phyloP scores from a whole-genome alignment of 2,797 vertebrate species.

The Rousettus madagascariensis region DNA sequence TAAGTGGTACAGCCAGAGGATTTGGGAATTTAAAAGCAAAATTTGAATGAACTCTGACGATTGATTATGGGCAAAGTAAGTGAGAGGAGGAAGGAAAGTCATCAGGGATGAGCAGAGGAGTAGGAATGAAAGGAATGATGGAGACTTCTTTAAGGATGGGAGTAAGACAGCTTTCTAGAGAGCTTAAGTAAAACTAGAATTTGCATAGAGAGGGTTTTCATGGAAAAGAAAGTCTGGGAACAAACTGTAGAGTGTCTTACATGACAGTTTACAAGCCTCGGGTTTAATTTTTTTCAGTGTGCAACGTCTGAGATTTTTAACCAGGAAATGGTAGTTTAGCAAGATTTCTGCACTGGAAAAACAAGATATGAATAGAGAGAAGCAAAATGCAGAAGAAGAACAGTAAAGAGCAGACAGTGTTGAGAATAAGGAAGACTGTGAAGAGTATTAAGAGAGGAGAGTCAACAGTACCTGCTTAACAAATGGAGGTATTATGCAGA shows the following conservation, averaged over 20 bases:
- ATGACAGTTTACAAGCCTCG: too few relatives aligned
- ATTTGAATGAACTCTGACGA: neutral
- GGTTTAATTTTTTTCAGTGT: neutral
- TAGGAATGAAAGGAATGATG: neutral
- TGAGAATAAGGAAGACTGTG: neutral
- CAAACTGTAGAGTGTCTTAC: neutral
- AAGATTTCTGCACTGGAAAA: neutral
- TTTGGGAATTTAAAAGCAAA: neutral
- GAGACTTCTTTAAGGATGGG: neutral
- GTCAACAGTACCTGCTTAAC: neutral
- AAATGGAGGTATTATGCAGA: neutral
- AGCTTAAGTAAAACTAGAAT: neutral
- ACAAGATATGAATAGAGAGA: neutral
- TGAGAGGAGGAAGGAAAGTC: neutral
- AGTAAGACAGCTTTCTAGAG: neutral
- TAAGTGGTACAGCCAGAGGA: neutral
- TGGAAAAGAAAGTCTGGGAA: neutral
- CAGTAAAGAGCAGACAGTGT: rapidly evolving
- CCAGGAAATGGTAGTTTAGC: neutral
- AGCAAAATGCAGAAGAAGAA: neutral
- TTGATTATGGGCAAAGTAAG: neutral
- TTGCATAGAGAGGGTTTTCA: neutral
- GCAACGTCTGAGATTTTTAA: neutral
- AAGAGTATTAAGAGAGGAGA: neutral
- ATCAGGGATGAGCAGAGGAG: neutral